Conservation (phyloP, 2,113 vertebrate species). For the Pica pica region DNA sequence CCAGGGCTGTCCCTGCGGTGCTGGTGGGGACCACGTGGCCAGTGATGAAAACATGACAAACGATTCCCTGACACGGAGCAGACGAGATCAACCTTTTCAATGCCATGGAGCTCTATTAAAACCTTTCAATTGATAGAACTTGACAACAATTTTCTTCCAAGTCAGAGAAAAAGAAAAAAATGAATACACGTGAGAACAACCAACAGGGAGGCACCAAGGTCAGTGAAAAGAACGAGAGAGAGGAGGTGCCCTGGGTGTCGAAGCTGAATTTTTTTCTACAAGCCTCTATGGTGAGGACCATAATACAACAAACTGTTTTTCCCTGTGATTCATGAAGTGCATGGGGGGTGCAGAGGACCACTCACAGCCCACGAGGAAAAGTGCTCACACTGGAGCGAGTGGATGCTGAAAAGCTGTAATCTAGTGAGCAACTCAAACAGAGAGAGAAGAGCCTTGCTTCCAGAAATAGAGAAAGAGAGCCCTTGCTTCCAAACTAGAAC, state of each 20-base stretch:
- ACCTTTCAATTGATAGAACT: background rate
- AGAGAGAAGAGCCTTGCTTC: background rate
- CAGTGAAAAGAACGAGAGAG: background rate
- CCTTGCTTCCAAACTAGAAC: background rate
- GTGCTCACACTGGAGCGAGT: rapidly evolving
- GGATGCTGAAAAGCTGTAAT: background rate
- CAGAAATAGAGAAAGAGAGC: background rate
- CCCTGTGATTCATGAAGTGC: background rate
- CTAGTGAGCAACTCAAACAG: background rate
- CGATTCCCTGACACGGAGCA: background rate
- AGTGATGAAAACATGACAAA: background rate
- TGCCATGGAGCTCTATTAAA: rapidly evolving
- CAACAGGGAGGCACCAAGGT: background rate
- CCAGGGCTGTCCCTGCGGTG: rapidly evolving
- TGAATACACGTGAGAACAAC: background rate
- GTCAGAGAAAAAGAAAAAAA: background rate
- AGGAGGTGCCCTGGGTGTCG: rapidly evolving
- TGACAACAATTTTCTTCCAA: background rate
- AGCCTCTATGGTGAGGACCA: background rate
- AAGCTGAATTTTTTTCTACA: background rate
- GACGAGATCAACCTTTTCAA: background rate
- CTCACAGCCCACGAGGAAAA: background rate
- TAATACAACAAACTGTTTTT: background rate
- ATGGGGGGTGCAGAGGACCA: background rate
- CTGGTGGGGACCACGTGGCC: rapidly evolving